Base-by-base conservation (phyloP, 2,888 invertebrate species). In the Corythucha ciliata region DNA sequence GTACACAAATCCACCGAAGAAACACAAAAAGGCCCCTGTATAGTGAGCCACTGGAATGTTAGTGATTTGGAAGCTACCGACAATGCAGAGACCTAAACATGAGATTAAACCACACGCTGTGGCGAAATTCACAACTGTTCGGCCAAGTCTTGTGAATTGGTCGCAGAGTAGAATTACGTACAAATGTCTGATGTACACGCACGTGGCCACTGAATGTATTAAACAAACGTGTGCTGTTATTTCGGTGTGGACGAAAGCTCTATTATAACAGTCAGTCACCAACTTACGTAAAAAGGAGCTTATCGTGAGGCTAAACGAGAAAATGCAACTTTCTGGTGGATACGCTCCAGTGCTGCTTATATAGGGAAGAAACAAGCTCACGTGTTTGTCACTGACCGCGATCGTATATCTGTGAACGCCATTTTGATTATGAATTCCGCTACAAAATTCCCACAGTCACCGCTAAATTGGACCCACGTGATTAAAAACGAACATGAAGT, bases 1-100 rank as follows among this genome's bases (percentile, higher is more conserved):
- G 68, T 87, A 90, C 44, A 84, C 66, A 21, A 81, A 79, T 22
- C 87, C 86, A 60, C 80, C 75, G 48, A 83, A 83, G 69, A 89
- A 91, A 48, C 80, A 80, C 59, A 79, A 64, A 42, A 77, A 68
- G 4, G 85, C 84, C 2, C 84, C 85, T 25, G 77, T 65, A 32
- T 80, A 68, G 62, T 86, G 86, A 3, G 82, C 75, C 14, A 72
- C 65, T 22, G 81, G 66, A 1, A 79, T 75, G 62, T 78, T 79
- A 0, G 8, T 40, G 14, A 83, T 83, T 70, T 83, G 83, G 62
- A 78, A 81, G 65, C 82, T 82, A 1, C 79, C 84, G 0, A 83
- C 81, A 48, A 84, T 66, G 41, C 77, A 76, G 26, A 81, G 70
- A 18, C 84, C 84, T 39, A 83, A 63, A 26, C 78, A 74, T 8